phyloP scores from a whole-genome alignment of 2,888 invertebrate genomes.

The Dynastes tityus region DNA sequence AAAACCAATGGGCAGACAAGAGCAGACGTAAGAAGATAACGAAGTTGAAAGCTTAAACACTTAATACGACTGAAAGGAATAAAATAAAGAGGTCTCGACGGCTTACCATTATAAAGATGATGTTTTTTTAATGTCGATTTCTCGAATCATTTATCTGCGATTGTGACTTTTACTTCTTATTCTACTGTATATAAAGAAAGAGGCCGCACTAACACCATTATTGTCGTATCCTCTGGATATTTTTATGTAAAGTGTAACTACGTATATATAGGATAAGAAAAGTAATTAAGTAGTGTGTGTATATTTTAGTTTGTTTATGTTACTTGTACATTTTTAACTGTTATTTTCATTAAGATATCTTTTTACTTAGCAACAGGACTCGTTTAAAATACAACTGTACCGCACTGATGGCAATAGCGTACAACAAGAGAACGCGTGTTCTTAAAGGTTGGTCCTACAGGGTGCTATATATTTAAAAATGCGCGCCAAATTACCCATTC shows the following conservation, averaged over 20 bases:
- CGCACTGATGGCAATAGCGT: too few species aligned
- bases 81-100: conserved; percentile 11
- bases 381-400: too few species aligned
- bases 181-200: conserved; percentile 15
- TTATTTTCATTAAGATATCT: conserved; percentile 7
- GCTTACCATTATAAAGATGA: background rate
- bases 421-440: too few species aligned
- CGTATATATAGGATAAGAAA: background rate
- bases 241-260: background rate
- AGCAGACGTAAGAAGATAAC: conserved; percentile 19
- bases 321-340: conserved; percentile 6
- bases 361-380: background rate
- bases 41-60: conserved; percentile 22
- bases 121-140: conserved; percentile 15
- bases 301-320: background rate
- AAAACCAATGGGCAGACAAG: conserved; percentile 28
- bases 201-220: background rate
- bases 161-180: conserved; percentile 9
- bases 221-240: background rate
- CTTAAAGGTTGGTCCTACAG: too few species aligned
- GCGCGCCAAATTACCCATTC: too few species aligned
- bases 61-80: conserved; percentile 15
- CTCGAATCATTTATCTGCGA: conserved; percentile 19
- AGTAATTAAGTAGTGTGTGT: background rate
- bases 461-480: too few species aligned